Conservation (phyloP, 2,888 invertebrate species). For the Thera obeliscata region DNA sequence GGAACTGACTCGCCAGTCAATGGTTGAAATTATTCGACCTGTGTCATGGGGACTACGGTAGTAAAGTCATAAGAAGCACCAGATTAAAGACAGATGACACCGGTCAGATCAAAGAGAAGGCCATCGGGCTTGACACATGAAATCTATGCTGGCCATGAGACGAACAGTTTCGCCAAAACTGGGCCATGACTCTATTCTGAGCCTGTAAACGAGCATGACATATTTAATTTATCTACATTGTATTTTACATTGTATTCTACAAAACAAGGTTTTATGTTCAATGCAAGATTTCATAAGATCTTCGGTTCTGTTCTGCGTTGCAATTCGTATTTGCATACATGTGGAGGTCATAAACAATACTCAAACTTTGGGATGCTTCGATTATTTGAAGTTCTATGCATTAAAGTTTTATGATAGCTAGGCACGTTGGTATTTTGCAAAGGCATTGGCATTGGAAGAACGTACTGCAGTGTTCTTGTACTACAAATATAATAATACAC, state of each 20-base stretch:
- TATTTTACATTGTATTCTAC: constrained; percentile 66
- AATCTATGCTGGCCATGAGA: constrained; percentile 54
- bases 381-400: constrained; percentile 52
- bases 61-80: constrained; percentile 43
- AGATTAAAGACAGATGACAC: constrained; percentile 58
- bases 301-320: constrained; percentile 24
- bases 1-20: constrained; percentile 48
- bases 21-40: constrained; percentile 56
- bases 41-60: constrained; percentile 41
- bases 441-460: constrained; percentile 58
- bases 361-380: constrained; percentile 49
- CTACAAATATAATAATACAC: constrained; percentile 50
- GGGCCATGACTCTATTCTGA: constrained; percentile 71
- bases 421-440: constrained; percentile 32
- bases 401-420: constrained; percentile 41
- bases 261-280: constrained; percentile 51
- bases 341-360: constrained; percentile 60
- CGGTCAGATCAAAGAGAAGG: constrained; percentile 69
- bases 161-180: constrained; percentile 61
- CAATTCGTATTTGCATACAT: constrained; percentile 54
- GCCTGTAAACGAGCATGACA: constrained; percentile 67
- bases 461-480: constrained; percentile 34
- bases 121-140: constrained; percentile 57
- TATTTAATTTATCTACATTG: constrained; percentile 46
- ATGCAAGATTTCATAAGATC: constrained; percentile 41